Conservation (phyloP, 2,888 invertebrate genomes). For the Cerastis rubricosa region DNA sequence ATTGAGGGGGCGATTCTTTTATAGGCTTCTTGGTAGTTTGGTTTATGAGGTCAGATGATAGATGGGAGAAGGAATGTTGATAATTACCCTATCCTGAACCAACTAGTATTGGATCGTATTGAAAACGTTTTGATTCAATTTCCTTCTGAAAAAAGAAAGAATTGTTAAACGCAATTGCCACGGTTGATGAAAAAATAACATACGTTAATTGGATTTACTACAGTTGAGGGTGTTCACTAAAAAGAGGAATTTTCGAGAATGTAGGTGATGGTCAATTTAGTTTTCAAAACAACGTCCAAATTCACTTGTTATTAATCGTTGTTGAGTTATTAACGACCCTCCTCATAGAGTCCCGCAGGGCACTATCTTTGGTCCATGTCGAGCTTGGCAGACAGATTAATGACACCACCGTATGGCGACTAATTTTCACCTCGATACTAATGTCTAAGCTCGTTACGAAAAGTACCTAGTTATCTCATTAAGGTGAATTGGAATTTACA, state of each 20-base stretch:
- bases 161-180: background rate
- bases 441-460: conserved; percentile 38
- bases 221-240: background rate
- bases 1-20: conserved; percentile 57
- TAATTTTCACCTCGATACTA: conserved; percentile 37
- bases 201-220: conserved; percentile 26
- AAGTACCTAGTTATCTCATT: conserved; percentile 32
- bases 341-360: conserved; percentile 16
- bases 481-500: conserved; percentile 10
- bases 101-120: conserved; percentile 5
- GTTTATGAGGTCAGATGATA: conserved; percentile 51
- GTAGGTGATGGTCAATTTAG: background rate
- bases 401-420: conserved; percentile 20
- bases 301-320: conserved; percentile 8
- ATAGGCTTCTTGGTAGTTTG: conserved; percentile 42
- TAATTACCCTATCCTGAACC: conserved; percentile 33
- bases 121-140: conserved; percentile 46
- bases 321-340: conserved; percentile 14
- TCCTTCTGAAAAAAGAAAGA: conserved; percentile 21
- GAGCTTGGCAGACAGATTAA: conserved; percentile 25
- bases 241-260: background rate
- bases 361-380: conserved; percentile 28
- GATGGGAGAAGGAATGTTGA: conserved; percentile 28
- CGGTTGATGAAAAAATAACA: conserved; percentile 49
- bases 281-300: conserved; percentile 3